Evolutionary conservation across 2,888 invertebrate genomes (phyloP), one percentile per base, ranked within the genome.

Genomic region (Phengaris arion): DNA sequence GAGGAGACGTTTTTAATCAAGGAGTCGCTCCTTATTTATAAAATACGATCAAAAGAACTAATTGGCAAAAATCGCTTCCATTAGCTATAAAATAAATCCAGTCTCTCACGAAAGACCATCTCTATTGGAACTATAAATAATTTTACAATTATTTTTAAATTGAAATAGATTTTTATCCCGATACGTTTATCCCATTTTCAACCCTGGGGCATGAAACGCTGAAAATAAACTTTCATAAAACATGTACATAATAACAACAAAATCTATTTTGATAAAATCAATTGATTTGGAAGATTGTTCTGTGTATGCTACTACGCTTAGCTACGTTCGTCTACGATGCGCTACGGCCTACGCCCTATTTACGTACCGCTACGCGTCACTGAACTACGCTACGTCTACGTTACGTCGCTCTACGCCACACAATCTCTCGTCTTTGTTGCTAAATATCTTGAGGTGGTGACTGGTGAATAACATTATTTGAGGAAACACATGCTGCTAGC

Each of bases 1-100:
- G 70, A 51, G 15, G 70, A 48, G 51, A 52, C 12, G 48, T 69
- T 70, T 70, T 70, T 70, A 70, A 70, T 70, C 70, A 70, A 70
- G 70, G 22, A 70, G 0, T 52, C 22, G 22, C 64, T 64, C 15
- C 48, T 48, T 48, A 48, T 2, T 45, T 64, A 12, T 64, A 59
- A 22, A 64, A 64, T 64, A 64, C 64, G 13, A 10, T 52, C 9
- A 2, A 35, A 64, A 45, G 10, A 64, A 64, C 22, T 64, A 64
- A 45, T 64, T 64, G 35, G 64, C 12, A 12, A 64, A 45, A 64
- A 13, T 64, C 35, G 10, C 13, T 64, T 45, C 35, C 15, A 64
- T 64, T 64, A 45, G 35, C 64, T 64, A 13, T 12, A 12, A 64
- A 64, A 35, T 64, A 52, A 52, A 52, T 52, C 4, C 10, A 10